phyloP scores from a whole-genome alignment of 2,888 invertebrate genomes.

The Drosophila koepferae region DNA sequence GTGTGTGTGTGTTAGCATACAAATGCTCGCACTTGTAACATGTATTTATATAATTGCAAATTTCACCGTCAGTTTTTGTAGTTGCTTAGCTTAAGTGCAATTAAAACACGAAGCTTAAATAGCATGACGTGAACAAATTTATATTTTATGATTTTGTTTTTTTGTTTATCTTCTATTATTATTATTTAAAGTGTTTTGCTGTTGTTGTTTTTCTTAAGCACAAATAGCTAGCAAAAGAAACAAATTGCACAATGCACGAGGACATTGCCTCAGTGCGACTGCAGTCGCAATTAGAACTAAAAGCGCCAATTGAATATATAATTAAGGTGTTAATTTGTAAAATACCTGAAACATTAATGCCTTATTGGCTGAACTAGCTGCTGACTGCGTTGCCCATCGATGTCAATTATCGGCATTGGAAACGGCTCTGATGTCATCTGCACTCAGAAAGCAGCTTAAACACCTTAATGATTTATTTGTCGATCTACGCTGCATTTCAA shows the following conservation, averaged over 20 bases:
- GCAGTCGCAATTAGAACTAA: conserved; percentile 10
- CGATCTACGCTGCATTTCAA: conserved; percentile 20
- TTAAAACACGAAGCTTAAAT: conserved; percentile 62
- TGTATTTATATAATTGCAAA: conserved; percentile 71
- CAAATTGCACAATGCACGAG: conserved; percentile 20
- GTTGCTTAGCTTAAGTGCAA: conserved; percentile 60
- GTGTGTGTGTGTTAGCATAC: not conserved
- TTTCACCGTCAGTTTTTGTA: conserved; percentile 61
- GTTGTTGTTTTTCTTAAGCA: no score
- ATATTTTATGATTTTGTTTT: conserved; percentile 18
- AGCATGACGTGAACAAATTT: conserved; percentile 59
- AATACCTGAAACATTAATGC: not conserved
- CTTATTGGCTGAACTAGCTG: conserved; percentile 1
- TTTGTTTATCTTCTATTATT: conserved; percentile 21
- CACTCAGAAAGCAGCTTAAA: not conserved
- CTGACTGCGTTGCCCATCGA: not conserved
- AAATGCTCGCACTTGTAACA: conserved; percentile 38
- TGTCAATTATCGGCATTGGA: conserved; percentile 9
- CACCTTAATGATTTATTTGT: not conserved
- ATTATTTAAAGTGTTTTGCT: conserved; percentile 13
- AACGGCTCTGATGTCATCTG: conserved; percentile 18
- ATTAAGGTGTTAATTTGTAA: conserved; percentile 24
- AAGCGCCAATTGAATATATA: not conserved
- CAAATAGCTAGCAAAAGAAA: conserved; percentile 2
- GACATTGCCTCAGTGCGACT: conserved; percentile 4